Evolutionary conservation across 2,888 invertebrate species (phyloP).

Genomic region (Brachyptera putata): DNA sequence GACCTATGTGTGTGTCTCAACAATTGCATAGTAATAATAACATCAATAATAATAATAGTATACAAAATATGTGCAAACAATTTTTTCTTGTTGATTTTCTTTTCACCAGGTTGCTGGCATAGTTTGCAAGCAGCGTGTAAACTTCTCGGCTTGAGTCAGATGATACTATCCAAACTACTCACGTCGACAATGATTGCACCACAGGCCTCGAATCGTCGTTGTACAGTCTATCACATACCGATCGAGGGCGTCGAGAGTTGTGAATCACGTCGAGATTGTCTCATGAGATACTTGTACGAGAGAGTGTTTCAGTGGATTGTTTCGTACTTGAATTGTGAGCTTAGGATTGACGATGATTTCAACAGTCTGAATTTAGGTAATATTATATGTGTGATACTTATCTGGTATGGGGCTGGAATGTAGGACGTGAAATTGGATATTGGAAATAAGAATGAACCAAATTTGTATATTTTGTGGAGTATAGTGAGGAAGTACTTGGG

Average conservation of each 20-base stretch:
- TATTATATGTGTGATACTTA: too few relatives aligned
- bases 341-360: neutral
- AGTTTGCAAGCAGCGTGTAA: slow-evolving; percentile 38
- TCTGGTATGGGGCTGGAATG: too few relatives aligned
- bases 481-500: too few relatives aligned
- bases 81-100: too few relatives aligned
- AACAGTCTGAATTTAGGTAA: slow-evolving; percentile 2
- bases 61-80: too few relatives aligned
- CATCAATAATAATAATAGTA: too few relatives aligned
- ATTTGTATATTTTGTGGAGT: too few relatives aligned
- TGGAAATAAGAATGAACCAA: too few relatives aligned
- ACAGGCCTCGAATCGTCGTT: slow-evolving; percentile 36
- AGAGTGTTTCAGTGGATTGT: slow-evolving; percentile 44
- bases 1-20: too few relatives aligned
- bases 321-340: slow-evolving; percentile 28
- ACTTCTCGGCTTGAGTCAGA: slow-evolving; percentile 36
- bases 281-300: slow-evolving; percentile 45
- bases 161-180: slow-evolving; percentile 38
- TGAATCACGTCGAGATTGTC: slow-evolving; percentile 42
- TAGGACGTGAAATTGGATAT: neutral
- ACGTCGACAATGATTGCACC: slow-evolving; percentile 41
- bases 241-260: slow-evolving; percentile 42
- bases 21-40: too few relatives aligned
- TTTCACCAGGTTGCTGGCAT: slow-evolving; percentile 38
- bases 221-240: slow-evolving; percentile 40